Evolutionary conservation across 1,140 invertebrate genomes (phyloP), one percentile per base, ranked within the genome.

Genomic region (Cephus cinctus): DNA sequence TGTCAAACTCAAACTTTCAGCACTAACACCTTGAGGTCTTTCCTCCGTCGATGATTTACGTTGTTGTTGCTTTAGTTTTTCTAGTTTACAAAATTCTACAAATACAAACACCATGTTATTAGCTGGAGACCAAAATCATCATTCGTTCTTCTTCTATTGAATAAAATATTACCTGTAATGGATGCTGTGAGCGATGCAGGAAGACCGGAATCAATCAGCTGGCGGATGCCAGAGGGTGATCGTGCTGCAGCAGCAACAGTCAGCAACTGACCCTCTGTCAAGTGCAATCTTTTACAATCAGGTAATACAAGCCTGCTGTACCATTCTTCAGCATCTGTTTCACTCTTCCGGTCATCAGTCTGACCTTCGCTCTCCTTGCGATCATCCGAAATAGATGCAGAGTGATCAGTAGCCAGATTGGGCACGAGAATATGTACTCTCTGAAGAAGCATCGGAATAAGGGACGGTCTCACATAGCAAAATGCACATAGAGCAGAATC

Each of bases 401-500:
- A 76, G 39, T 73, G 71, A 57, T 79, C 77, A 3, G 75, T 78
- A 1, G 72, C 71, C 15, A 80, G 66, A 52, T 80, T 78, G 5
- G 80, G 74, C 18, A 83, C 75, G 1, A 84, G 78, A 14, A 92
- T 84, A 43, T 84, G 85, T 64, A 93, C 83, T 63, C 83, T 84
- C 59, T 86, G 81, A 15, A 94, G 67, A 5, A 94, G 69, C 48
- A 85, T 77, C 16, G 81, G 83, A 55, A 92, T 94, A 15, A 90
- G 75, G 34, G 85, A 82, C 0, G 90, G 86, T 50, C 85, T 81
- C 20, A 92, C 88, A 65, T 86, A 88, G 66, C 91, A 95, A 52
- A 93, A 79, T 1, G 90, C 86, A 63, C 92, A 95, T 9, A 96
- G 69, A 4, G 92, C 80, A 57, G 85, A 80, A 66, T 90, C 89